Evolutionary conservation across 2,113 vertebrate genomes (phyloP), one percentile per base, ranked within the genome.

Genomic region (Pseudorhombus dupliciocellatus): DNA sequence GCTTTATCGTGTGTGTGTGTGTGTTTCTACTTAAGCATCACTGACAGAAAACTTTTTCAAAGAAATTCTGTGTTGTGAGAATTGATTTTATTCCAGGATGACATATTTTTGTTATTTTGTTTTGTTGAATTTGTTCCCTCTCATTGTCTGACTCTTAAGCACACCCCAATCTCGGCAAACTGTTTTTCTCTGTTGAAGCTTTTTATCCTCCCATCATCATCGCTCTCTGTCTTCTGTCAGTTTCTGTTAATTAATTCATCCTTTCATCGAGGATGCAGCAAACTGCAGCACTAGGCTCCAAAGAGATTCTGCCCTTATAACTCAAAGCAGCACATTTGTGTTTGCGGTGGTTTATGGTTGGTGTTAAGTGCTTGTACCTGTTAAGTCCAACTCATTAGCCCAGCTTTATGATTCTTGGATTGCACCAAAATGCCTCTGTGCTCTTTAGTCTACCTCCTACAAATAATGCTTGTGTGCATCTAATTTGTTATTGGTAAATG

Each of bases 21-120:
- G 31, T 10, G 31, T 34, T 8, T 34, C 40, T 16, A 14, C 4
- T 42, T 42, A 16, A 42, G 15, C 40, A 42, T 42, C 16, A 15
- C 40, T 42, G 15, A 42, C 40, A 42, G 15, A 16, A 42, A 42
- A 42, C 34, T 37, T 37, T 42, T 15, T 42, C 40, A 5, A 16
- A 42, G 14, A 42, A 42, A 42, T 16, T 42, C 34, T 42, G 40
- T 42, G 37, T 42, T 42, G 37, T 40, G 4, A 16, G 40, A 42
- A 42, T 42, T 18, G 40, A 44, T 44, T 44, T 44, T 44, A 18
- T 15, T 16, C 40, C 40, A 5, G 15, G 40, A 42, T 42, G 57
- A 69, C 79, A 50, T 37, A 37, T 37, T 50, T 50, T 22, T 51
- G 20, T 21, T 21, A 70, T 79, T 75, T 73, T 59, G 46, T 63